Evolutionary conservation across 2,113 vertebrate genomes (phyloP), one percentile per base, ranked within the genome.

Genomic region (Orthochromis malagaraziensis): DNA sequence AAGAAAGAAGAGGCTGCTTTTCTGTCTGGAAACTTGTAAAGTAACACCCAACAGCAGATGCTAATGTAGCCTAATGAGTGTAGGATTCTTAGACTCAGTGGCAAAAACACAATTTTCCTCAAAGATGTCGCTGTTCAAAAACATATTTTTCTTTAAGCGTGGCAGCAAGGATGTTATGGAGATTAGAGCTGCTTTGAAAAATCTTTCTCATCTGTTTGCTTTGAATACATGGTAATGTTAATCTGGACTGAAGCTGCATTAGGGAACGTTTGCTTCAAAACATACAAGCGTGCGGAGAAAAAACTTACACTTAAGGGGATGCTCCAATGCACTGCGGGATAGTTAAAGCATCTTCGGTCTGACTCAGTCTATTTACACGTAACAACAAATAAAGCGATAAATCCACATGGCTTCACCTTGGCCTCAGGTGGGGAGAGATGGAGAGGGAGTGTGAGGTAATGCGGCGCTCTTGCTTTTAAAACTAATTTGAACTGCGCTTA

Each of bases 171-270:
- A 54, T 14, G 42, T 84, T 54, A n/a, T 6, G 31, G 58, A 92
- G 90, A 92, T 92, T 86, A 91, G 83, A 83, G 75, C 21, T 35
- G 88, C 87, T 91, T 90, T 90, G 58, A 84, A 91, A 86, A 85
- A 87, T 87, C 45, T 13, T 77, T 77, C 45, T 77, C 73, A 51
- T 77, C 84, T 70, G 57, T 89, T 89, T 85, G 26, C 84, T 89
- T 91, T 85, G 82, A 90, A 85, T 60, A 77, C 42, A 21, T 9
- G 7, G 49, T 45, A 29, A 85, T 57, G 75, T 16, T 91, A 87
- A 90, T 92, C 38, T 82, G 84, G 68, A 58, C 49, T 70, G 63
- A 88, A 80, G 82, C 55, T 73, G 83, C 82, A 86, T 90, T 60
- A 65, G 60, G 68, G 80, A 84, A 79, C 88, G 84, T 91, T 91